These are phyloP conservation scores for Lota lota DNA, from an alignment of 2,113 vertebrate species.

Conservation along the genomic window DNA sequence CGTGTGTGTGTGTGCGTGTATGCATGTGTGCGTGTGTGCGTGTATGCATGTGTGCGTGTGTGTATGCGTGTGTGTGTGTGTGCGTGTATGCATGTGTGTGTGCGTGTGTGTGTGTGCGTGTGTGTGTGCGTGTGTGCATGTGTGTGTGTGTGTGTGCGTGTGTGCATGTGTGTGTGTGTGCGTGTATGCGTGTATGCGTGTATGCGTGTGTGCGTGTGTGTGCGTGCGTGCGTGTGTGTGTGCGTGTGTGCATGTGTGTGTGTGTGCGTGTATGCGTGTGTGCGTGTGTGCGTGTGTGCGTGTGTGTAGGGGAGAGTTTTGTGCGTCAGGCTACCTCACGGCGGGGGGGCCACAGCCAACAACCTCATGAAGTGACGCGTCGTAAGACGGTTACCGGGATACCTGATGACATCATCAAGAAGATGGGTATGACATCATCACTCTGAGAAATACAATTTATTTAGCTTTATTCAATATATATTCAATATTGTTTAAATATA, in stretches of 20 bases:
- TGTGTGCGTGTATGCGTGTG: constrained; percentile 41
- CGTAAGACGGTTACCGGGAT: constrained; percentile 86
- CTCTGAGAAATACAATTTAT: neutral
- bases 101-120: neutral
- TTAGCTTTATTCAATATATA: neutral
- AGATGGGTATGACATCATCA: constrained; percentile 77
- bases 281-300: constrained; percentile 43
- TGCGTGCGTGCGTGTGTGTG: neutral
- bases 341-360: constrained; percentile 80
- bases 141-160: no score
- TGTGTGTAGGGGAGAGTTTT: constrained; percentile 89
- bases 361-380: constrained; percentile 86
- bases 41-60: constrained; percentile 1
- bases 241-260: neutral
- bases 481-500: neutral
- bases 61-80: neutral
- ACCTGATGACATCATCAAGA: constrained; percentile 81
- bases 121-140: neutral
- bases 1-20: neutral
- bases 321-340: constrained; percentile 95
- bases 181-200: neutral
- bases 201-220: no score
- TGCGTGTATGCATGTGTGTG: no score
- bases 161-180: neutral
- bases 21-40: neutral